These are phyloP conservation scores for Euplexia lucipara DNA, from an alignment of 2,888 invertebrate genomes.

Conservation along the genomic window DNA sequence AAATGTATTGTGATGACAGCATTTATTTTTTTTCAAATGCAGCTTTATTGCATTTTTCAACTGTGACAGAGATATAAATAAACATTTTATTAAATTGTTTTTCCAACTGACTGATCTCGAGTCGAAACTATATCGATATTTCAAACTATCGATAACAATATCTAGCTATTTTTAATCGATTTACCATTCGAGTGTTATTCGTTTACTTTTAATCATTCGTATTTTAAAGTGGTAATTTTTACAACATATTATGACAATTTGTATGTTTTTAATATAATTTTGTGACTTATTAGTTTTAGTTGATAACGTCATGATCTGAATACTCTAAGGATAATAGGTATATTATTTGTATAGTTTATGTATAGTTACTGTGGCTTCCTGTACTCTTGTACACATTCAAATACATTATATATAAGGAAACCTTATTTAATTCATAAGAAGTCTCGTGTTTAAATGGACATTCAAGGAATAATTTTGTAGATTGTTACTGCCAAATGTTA, in stretches of 20 bases:
- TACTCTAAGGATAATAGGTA: slow-evolving; percentile 61
- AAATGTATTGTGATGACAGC: slow-evolving; percentile 47
- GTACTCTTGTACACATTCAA: slow-evolving; percentile 35
- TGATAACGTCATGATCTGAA: slow-evolving; percentile 66
- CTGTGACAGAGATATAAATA: neutral
- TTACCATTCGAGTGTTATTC: neutral
- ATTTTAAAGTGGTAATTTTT: neutral
- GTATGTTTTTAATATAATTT: slow-evolving; percentile 26
- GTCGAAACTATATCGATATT: slow-evolving; percentile 15
- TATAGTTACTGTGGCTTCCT: slow-evolving; percentile 38
- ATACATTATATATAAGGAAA: slow-evolving; percentile 20
- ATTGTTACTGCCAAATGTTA: too few relatives aligned
- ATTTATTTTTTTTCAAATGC: slow-evolving; percentile 44
- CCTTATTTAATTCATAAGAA: too few relatives aligned
- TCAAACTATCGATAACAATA: neutral
- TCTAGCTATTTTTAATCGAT: neutral
- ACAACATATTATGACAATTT: slow-evolving; percentile 36
- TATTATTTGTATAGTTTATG: slow-evolving; percentile 49
- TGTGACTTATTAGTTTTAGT: slow-evolving; percentile 64
- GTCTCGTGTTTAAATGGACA: too few relatives aligned
- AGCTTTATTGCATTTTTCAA: slow-evolving; percentile 13
- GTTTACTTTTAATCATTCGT: too few relatives aligned
- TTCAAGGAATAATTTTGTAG: too few relatives aligned
- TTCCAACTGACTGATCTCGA: slow-evolving; percentile 13
- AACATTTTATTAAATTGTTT: neutral